Conservation (phyloP, 1,140 invertebrate species). For the Archivesica marissinica region DNA sequence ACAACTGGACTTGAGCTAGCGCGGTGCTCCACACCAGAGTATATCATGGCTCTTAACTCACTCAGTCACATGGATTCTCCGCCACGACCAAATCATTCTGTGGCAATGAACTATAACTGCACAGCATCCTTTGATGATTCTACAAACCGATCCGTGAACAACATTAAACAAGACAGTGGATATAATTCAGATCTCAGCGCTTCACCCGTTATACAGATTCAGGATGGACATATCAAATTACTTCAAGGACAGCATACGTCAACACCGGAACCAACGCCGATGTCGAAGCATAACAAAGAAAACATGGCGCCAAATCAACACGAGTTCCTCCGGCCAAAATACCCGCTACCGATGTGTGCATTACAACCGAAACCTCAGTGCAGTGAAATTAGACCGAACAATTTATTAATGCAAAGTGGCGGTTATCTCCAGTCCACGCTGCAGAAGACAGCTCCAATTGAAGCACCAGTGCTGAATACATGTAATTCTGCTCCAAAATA, state of each 20-base stretch:
- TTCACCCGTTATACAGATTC: slow-evolving; percentile 64
- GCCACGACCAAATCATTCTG: slow-evolving; percentile 4
- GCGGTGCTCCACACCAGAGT: slow-evolving; percentile 72
- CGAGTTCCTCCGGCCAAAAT: neutral
- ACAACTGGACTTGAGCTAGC: slow-evolving; percentile 45
- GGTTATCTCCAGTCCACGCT: slow-evolving; percentile 20
- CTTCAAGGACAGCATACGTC: slow-evolving; percentile 17
- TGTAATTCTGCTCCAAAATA: neutral
- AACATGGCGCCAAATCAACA: slow-evolving; percentile 7
- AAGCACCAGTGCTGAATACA: neutral
- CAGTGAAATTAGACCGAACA: neutral
- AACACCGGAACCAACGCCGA: slow-evolving; percentile 36
- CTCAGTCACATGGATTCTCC: slow-evolving; percentile 47
- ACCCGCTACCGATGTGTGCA: neutral
- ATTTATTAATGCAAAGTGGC: neutral
- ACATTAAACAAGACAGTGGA: slow-evolving; percentile 67
- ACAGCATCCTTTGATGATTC: neutral
- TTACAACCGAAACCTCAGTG: neutral
- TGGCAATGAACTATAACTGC: slow-evolving; percentile 9
- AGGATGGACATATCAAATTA: slow-evolving; percentile 33
- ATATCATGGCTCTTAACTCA: slow-evolving; percentile 62
- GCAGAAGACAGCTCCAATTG: neutral
- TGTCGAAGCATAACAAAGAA: slow-evolving; percentile 23
- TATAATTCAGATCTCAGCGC: slow-evolving; percentile 68
- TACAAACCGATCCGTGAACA: neutral